Evolutionary conservation across 1,140 invertebrate species (phyloP), one percentile per base, ranked within the genome.

Genomic region (Capitella teleta): DNA sequence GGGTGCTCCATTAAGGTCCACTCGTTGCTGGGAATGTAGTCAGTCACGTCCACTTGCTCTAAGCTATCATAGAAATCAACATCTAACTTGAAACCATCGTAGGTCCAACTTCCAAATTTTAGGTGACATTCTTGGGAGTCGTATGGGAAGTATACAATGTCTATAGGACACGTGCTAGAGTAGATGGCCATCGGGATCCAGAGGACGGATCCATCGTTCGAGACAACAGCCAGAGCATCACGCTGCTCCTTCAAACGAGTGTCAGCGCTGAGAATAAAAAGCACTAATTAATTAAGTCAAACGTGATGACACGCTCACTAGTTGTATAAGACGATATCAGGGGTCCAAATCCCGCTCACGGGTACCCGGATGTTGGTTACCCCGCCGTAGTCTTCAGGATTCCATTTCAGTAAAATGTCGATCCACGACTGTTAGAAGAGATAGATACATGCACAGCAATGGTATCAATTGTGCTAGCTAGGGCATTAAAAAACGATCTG

Each of bases 131-230:
- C 70, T 59, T 85, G 83, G 14, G 66, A 67, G 61, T 85, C 83
- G 50, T 78, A 81, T 0, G 82, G 83, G 82, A 55, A 55, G 28
- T 57, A 55, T 10, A 44, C 24, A 40, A 95, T 94, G 65, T 94
- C 88, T 49, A 59, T 59, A 24, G 49, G 45, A 47, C 93, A 97
- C 5, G 89, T 93, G 2, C 88, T 92, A 68, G 96, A 96, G 68
- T 94, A 95, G 65, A 97, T 95, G 4, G 92, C 91, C 25, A 90
- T 89, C 38, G 91, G 91, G 66, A 92, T 90, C 91, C 91, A 95
- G 37, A 85, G 77, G 30, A 95, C 90, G 74, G 87, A 89, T 18
- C 92, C 92, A 73, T 91, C 94, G 68, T 88, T 85, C 64, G 57
- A 50, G 6, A 72, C 47, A 5, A 50, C 48, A 5, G 55, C 55